Evolutionary conservation across 1,140 invertebrate species (phyloP).

Genomic region (Bombus affinis): DNA sequence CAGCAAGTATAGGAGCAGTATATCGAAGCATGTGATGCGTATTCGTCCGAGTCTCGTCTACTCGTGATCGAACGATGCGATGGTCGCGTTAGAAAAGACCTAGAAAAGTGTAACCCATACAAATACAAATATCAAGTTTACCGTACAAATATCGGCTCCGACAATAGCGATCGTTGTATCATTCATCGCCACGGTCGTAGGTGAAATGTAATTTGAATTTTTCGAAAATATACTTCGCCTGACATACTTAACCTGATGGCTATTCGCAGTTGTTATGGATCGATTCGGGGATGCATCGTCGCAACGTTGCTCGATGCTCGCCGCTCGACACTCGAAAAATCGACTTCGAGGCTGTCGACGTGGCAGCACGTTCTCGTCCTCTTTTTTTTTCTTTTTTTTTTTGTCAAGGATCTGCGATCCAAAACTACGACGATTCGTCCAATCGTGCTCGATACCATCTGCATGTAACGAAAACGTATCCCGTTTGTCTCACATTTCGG

Average conservation of each 20-base stretch:
- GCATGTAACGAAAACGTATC: slow-evolving; percentile 1
- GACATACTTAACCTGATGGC: background rate
- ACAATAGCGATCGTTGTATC: background rate
- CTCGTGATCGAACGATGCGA: background rate
- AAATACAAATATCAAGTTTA: background rate
- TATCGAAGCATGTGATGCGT: slow-evolving; percentile 34
- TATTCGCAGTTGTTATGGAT: background rate
- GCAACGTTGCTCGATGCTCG: background rate
- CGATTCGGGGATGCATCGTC: background rate
- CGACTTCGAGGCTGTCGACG: background rate
- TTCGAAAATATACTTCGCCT: background rate
- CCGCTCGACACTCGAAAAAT: background rate
- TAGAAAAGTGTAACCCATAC: background rate
- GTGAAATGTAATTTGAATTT: slow-evolving; percentile 3
- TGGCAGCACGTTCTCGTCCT: background rate
- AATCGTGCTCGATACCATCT: background rate
- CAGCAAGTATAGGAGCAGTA: slow-evolving; percentile 85
- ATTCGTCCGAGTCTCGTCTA: background rate
- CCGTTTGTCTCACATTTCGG: background rate
- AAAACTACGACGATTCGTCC: background rate
- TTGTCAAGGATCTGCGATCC: background rate
- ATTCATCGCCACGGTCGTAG: background rate
- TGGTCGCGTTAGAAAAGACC: background rate
- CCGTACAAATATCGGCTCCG: background rate
- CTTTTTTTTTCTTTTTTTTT: too few species aligned